These are phyloP conservation scores for Hyperoplus lanceolatus DNA, from an alignment of 2,797 vertebrate genomes.

Conservation along the genomic window DNA sequence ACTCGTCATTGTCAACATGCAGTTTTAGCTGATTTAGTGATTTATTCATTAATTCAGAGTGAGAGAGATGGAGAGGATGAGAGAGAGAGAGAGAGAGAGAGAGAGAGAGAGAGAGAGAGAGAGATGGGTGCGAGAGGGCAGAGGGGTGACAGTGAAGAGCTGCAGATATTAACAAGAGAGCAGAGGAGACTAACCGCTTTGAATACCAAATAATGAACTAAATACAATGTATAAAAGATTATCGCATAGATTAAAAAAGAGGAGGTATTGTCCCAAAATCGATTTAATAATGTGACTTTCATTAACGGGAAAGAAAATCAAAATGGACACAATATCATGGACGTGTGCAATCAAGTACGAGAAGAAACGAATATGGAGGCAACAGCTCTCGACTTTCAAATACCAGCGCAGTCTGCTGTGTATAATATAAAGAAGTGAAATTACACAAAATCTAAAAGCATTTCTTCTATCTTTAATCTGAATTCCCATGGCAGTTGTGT, in stretches of 20 bases:
- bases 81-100: constrained; percentile 9
- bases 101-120: constrained; percentile 58
- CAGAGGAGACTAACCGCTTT: constrained; percentile 49
- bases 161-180: constrained; percentile 53
- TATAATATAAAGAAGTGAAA: neutral
- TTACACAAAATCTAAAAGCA: neutral
- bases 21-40: constrained; percentile 56
- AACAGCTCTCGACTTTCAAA: neutral
- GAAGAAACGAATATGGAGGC: neutral
- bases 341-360: neutral
- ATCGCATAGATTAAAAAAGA: constrained; percentile 6
- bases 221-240: constrained; percentile 20
- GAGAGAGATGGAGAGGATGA: constrained; percentile 34
- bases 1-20: constrained; percentile 32
- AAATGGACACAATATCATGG: neutral
- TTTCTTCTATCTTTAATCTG: neutral
- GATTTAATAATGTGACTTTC: neutral
- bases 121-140: constrained; percentile 60
- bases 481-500: neutral
- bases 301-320: neutral
- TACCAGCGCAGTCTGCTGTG: neutral
- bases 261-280: neutral
- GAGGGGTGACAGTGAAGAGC: constrained; percentile 65
- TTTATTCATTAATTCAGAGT: constrained; percentile 60
- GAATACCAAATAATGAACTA: constrained; percentile 56